Percentiles rank a stretch among this genome's conserved stretches.
phyloP scores from a whole-genome alignment of 1,140 invertebrate species.

The Diuraphis noxia region DNA sequence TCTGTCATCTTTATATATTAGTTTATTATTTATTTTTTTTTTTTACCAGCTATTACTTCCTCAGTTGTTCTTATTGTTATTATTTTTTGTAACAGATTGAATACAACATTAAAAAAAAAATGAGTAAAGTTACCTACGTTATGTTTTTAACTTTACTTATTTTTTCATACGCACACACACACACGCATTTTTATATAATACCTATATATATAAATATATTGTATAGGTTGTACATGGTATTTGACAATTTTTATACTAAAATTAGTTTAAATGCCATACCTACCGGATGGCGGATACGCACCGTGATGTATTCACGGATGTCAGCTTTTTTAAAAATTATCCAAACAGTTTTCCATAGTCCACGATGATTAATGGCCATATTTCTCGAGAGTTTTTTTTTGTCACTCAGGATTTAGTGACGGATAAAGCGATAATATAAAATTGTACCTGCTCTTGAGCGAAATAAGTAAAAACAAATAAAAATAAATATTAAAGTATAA shows the following conservation, averaged over 20 bases:
- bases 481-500: neutral
- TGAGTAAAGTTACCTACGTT: neutral
- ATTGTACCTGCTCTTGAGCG: neutral
- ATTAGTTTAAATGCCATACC: neutral
- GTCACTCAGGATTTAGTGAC: neutral
- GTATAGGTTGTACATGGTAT: neutral
- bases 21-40: too few species aligned
- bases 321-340: neutral
- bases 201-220: neutral
- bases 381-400: neutral
- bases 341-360: neutral
- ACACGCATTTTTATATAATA: neutral
- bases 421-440: neutral
- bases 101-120: too few species aligned
- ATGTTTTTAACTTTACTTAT: neutral
- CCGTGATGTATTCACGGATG: neutral
- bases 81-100: too few species aligned
- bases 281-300: neutral
- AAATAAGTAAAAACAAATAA: neutral
- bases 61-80: too few species aligned
- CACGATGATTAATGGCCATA: neutral
- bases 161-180: neutral
- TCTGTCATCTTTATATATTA: too few species aligned
- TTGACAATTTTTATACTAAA: neutral
- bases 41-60: too few species aligned